Evolutionary conservation across 1,140 invertebrate species (phyloP).

Genomic region (Atopsyche davidsoni): DNA sequence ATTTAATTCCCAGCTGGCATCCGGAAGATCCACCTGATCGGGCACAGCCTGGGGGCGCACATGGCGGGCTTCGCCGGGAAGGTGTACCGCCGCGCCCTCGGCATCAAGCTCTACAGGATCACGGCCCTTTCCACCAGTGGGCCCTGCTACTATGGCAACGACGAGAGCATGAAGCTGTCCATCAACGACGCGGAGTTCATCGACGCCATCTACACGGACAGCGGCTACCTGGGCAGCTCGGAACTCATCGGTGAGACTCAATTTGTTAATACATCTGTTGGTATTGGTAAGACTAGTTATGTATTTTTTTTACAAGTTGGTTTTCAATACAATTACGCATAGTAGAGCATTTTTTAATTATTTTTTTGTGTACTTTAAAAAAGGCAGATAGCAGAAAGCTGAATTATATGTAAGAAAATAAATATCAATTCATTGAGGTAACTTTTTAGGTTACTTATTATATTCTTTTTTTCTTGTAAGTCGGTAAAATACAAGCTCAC

Average conservation of each 20-base stretch:
- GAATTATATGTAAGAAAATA: too few relatives aligned
- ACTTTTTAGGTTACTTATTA: too few relatives aligned
- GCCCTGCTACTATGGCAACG: conserved; percentile 51
- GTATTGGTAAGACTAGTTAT: too few relatives aligned
- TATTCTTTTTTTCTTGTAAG: too few relatives aligned
- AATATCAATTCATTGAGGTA: too few relatives aligned
- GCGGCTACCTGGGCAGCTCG: conserved; percentile 59
- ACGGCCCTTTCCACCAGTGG: too few relatives aligned
- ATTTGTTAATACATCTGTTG: too few relatives aligned
- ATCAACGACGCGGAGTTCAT: conserved; percentile 53
- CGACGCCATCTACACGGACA: conserved; percentile 69
- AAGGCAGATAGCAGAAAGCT: too few relatives aligned
- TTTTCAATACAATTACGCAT: background rate
- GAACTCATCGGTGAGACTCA: conserved; percentile 57
- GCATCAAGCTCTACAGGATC: conserved; percentile 32
- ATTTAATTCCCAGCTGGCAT: too few relatives aligned
- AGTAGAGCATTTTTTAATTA: too few relatives aligned
- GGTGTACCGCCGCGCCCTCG: conserved; percentile 2
- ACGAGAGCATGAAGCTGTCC: conserved; percentile 46
- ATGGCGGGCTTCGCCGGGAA: conserved; percentile 33
- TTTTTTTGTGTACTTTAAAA: too few relatives aligned
- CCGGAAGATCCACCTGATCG: conserved; percentile 34
- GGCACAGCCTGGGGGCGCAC: conserved; percentile 36
- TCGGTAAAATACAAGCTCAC: too few relatives aligned
- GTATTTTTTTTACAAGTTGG: background rate